Evolutionary conservation across 1,140 invertebrate species (phyloP).

Genomic region (Platyura marginata): DNA sequence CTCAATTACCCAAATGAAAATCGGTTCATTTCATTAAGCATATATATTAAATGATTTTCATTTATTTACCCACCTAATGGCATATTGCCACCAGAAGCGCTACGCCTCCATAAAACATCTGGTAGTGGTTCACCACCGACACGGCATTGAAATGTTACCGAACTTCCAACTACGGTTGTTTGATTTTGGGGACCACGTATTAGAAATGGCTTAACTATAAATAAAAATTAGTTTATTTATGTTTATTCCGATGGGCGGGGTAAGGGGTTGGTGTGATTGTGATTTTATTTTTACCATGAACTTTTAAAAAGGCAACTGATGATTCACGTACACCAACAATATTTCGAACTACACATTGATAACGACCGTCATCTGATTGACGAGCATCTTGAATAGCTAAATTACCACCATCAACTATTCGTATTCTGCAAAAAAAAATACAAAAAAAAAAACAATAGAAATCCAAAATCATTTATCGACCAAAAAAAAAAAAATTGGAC

Average conservation of each 20-base stretch:
- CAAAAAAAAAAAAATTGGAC: not conserved
- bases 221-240: too few relatives aligned
- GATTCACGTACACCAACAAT: constrained; percentile 63
- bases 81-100: constrained; percentile 47
- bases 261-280: too few relatives aligned
- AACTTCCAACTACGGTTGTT: constrained; percentile 45
- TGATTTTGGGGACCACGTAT: constrained; percentile 58
- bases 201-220: constrained; percentile 68
- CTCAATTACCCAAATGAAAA: not conserved
- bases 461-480: not conserved
- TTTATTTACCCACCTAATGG: constrained; percentile 36
- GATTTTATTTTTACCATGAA: constrained; percentile 48
- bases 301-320: constrained; percentile 49
- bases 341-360: constrained; percentile 72
- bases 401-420: constrained; percentile 60
- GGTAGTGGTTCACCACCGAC: constrained; percentile 56
- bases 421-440: constrained; percentile 33
- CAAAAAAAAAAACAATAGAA: not conserved
- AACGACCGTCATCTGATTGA: constrained; percentile 61
- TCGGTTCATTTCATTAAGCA: not conserved
- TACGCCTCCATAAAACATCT: constrained; percentile 54
- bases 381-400: constrained; percentile 63
- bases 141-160: constrained; percentile 61
- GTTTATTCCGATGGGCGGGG: too few relatives aligned
- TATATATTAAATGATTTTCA: not conserved